Conservation (phyloP, 2,797 vertebrate genomes). For the Acridotheres tristis region DNA sequence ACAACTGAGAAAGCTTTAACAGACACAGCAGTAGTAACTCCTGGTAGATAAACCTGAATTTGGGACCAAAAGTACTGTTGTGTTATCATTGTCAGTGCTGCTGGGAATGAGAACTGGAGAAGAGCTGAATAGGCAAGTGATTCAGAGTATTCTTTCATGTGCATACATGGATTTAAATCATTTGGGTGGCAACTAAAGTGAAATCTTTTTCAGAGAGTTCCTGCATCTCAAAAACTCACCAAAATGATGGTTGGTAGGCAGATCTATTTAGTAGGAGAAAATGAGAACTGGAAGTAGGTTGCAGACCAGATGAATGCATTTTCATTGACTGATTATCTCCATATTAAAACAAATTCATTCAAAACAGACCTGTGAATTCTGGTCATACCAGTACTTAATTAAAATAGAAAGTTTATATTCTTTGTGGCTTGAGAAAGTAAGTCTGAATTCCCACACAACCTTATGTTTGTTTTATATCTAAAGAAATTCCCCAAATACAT, state of each 20-base stretch:
- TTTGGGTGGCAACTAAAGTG: background rate
- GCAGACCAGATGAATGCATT: background rate
- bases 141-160: background rate
- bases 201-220: background rate
- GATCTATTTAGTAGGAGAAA: background rate
- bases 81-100: background rate
- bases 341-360: background rate
- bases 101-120: background rate
- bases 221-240: background rate
- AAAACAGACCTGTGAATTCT: background rate
- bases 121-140: background rate
- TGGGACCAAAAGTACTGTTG: background rate
- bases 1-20: conserved; percentile 27
- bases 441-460: background rate
- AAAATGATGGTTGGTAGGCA: background rate
- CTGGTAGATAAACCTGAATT: background rate
- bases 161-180: background rate
- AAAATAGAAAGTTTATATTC: background rate
- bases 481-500: background rate
- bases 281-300: background rate
- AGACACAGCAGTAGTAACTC: background rate
- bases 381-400: background rate
- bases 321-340: background rate
- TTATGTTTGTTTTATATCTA: background rate
- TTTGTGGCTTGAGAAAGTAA: background rate